Evolutionary conservation across 2,888 invertebrate species (phyloP).

Genomic region (Gasteruption jaculator): DNA sequence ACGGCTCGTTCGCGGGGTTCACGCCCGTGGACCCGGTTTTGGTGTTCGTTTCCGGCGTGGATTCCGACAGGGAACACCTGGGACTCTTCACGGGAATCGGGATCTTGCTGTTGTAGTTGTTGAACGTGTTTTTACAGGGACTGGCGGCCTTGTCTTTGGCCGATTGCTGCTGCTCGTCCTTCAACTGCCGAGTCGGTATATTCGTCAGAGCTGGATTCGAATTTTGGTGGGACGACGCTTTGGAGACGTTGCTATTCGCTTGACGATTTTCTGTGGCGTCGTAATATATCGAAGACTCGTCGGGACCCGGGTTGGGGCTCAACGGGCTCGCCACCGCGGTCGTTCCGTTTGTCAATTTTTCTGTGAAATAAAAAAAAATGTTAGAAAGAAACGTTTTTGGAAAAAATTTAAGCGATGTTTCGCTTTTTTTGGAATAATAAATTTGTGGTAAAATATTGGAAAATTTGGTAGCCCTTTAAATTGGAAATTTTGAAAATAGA

Average conservation of each 20-base stretch:
- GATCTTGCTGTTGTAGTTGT: slow-evolving; percentile 61
- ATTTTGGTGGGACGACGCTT: too few relatives aligned
- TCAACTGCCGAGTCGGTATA: too few relatives aligned
- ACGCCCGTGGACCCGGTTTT: slow-evolving; percentile 38
- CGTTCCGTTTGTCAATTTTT: slow-evolving; percentile 46
- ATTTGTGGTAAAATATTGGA: too few relatives aligned
- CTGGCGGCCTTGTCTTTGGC: slow-evolving; percentile 32
- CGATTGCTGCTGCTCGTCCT: too few relatives aligned
- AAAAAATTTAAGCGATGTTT: not conserved
- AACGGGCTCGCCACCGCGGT: slow-evolving; percentile 45
- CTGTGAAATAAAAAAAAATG: too few relatives aligned
- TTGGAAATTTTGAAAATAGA: not conserved
- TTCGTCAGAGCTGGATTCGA: slow-evolving; percentile 27
- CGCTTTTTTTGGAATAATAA: not conserved
- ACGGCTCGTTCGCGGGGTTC: slow-evolving; percentile 37
- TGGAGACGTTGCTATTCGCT: too few relatives aligned
- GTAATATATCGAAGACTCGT: slow-evolving; percentile 75
- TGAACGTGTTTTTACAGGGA: slow-evolving; percentile 48
- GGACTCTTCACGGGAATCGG: slow-evolving; percentile 59
- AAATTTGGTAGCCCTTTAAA: not conserved
- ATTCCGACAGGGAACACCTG: slow-evolving; percentile 44
- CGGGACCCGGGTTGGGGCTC: slow-evolving; percentile 60
- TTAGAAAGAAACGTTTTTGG: not conserved
- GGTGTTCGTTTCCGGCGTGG: slow-evolving; percentile 43
- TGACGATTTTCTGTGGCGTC: slow-evolving; percentile 73